phyloP scores from a whole-genome alignment of 2,888 invertebrate genomes.

The Drosophila acutilabella region DNA sequence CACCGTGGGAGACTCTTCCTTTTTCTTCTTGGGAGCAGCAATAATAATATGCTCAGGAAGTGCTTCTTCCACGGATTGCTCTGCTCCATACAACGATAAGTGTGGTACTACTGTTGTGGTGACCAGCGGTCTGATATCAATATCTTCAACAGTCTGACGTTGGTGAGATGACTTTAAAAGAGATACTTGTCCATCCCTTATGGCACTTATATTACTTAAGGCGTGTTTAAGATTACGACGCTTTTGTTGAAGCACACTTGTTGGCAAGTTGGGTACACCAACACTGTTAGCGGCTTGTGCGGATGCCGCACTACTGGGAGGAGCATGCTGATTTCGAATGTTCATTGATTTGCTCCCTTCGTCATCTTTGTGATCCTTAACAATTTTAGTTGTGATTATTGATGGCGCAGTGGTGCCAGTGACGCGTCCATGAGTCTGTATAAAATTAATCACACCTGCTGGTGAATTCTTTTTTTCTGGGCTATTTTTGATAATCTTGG shows the following conservation, averaged over 20 bases:
- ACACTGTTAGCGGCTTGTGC: constrained; percentile 11
- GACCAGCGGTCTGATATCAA: constrained; percentile 49
- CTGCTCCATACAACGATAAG: constrained; percentile 50
- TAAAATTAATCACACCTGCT: constrained; percentile 77
- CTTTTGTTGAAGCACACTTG: constrained; percentile 76
- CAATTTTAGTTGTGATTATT: constrained; percentile 34
- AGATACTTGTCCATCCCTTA: constrained; percentile 78
- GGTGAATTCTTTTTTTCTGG: constrained; percentile 61
- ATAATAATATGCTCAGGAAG: constrained; percentile 73
- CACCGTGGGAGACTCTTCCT: constrained; percentile 46
- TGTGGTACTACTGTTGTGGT: constrained; percentile 54
- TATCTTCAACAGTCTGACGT: constrained; percentile 28
- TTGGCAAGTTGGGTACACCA: constrained; percentile 55
- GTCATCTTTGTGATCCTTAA: constrained; percentile 20
- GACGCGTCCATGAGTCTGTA: constrained; percentile 72
- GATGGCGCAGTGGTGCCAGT: constrained; percentile 59
- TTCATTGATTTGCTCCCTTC: constrained; percentile 41
- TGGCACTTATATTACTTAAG: constrained; percentile 75
- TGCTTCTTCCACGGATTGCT: constrained; percentile 67
- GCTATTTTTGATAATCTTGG: constrained; percentile 31
- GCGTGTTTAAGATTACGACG: constrained; percentile 80
- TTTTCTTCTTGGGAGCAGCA: constrained; percentile 70
- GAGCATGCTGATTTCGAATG: constrained; percentile 2
- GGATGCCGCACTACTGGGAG: not conserved
- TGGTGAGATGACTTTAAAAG: constrained; percentile 73